Base-by-base conservation (phyloP, 2,797 vertebrate species). In the Karalla daura region DNA sequence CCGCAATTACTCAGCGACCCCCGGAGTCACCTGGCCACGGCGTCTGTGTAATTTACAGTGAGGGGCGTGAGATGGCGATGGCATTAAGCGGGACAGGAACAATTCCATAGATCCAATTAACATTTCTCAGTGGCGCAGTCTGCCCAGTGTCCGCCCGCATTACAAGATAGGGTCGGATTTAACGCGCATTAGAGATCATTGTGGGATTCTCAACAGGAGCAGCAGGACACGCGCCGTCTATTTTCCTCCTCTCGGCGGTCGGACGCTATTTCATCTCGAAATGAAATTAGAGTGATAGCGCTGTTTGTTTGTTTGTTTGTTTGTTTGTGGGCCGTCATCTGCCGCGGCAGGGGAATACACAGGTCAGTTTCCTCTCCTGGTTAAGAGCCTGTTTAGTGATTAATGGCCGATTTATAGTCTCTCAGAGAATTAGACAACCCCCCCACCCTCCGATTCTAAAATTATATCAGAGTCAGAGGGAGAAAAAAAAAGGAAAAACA, bases 391-490 rank as follows among this genome's bases (percentile, higher is more conserved):
- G 51, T 72, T 62, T 79, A 46, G 47, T 66, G 41, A 87, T 74
- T 70, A 73, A 76, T 35, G 3, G 18, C 37, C 79, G 65, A 76
- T 74, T 71, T 70, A 55, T 75, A 50, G 45, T 80, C 62, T 63
- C 47, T 61, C 17, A 30, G 32, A 64, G 49, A 75, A 79, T 64
- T 68, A 63, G 18, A 52, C 36, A 52, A 30, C 33, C 17, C n/a
- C n/a, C n/a, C n/a, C n/a, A n/a, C n/a, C n/a, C n/a, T n/a, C 67
- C 35, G 35, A 59, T 59, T 58, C 18, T 76, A 52, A 78, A 83
- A 70, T 39, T 15, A 63, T 52, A 71, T 78, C 62, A 71, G 9
- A 43, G 47, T n/a, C n/a, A n/a, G n/a, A n/a, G n/a, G n/a, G n/a
- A n/a, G n/a, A n/a, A n/a, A n/a, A n/a, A n/a, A 40, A 56, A 41